Base-by-base conservation (phyloP, 2,797 vertebrate genomes). In the Eupleurogrammus muticus region DNA sequence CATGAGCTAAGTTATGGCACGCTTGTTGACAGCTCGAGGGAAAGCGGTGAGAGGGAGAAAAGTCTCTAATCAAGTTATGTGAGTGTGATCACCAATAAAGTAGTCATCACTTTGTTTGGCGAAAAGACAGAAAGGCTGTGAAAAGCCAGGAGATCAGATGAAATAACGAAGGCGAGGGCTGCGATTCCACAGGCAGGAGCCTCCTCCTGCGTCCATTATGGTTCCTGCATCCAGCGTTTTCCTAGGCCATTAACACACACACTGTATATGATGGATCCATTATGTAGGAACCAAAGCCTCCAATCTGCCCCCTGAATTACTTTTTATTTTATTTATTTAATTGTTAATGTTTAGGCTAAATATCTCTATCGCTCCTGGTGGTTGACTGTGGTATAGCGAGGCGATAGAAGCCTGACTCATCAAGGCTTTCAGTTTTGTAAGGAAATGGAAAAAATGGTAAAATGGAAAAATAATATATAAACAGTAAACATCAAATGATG, bases 41-140 rank as follows among this genome's bases (percentile, higher is more conserved):
- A 74, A 70, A 64, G 75, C 51, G n/a, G 73, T 52, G 76, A 14
- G 8, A 78, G 63, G 55, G 48, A 72, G 49, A 66, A 79, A 81
- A 68, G 58, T 73, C 75, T 85, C 74, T 86, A 83, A 89, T 89
- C 82, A 89, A 89, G 64, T 87, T 81, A 84, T 75, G 72, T 67
- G 70, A 77, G 55, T 77, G 75, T 75, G 57, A 79, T 69, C 58
- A 40, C 68, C 85, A 79, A 78, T 84, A 79, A 82, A 79, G 61
- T 60, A 81, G 81, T 88, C 79, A 77, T 87, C 84, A 51, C 80
- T 76, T 73, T 28, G 64, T 59, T 68, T 79, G 60, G 44, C 14
- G 71, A 68, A 70, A 66, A 83, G n/a, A 64, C 50, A 58, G 53
- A 56, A 38, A 67, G 62, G 59, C 80, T 77, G 66, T 9, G 70